These are phyloP conservation scores for Myotis myotis DNA, from an alignment of 2,797 vertebrate species.

Conservation along the genomic window DNA sequence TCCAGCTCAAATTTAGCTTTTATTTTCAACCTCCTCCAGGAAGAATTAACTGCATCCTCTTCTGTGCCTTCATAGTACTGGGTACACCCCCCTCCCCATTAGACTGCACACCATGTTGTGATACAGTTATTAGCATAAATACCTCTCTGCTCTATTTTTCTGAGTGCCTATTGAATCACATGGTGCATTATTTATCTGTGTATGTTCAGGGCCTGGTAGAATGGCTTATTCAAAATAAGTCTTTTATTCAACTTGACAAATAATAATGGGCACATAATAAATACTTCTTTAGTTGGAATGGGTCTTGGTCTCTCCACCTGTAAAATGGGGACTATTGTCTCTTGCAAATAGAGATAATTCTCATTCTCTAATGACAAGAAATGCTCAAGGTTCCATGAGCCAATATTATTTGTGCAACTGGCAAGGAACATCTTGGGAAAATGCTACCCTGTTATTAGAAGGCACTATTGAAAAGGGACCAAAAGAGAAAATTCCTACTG, in stretches of 20 bases:
- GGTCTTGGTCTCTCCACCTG: background rate
- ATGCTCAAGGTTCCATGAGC: constrained; percentile 6
- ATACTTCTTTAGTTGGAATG: background rate
- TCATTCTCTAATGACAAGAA: constrained; percentile 29
- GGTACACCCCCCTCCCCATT: background rate
- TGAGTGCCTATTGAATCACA: background rate
- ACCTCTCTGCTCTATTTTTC: background rate
- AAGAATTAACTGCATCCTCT: background rate
- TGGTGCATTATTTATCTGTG: background rate
- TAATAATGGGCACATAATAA: background rate
- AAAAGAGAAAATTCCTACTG: constrained; percentile 49
- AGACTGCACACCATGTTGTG: background rate
- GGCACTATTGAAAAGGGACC: constrained; percentile 52
- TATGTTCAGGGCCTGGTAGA: background rate
- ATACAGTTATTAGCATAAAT: constrained; percentile 13
- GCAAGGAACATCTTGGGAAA: constrained; percentile 63
- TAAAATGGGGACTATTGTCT: background rate
- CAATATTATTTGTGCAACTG: constrained; percentile 55
- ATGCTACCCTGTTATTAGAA: constrained; percentile 65
- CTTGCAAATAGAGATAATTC: background rate
- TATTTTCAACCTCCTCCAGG: background rate
- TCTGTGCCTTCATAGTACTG: background rate
- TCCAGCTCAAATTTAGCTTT: background rate
- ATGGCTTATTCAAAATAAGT: background rate
- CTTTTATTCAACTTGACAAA: background rate